Base-by-base conservation (phyloP, 2,888 invertebrate genomes). In the Candidula unifasciata region DNA sequence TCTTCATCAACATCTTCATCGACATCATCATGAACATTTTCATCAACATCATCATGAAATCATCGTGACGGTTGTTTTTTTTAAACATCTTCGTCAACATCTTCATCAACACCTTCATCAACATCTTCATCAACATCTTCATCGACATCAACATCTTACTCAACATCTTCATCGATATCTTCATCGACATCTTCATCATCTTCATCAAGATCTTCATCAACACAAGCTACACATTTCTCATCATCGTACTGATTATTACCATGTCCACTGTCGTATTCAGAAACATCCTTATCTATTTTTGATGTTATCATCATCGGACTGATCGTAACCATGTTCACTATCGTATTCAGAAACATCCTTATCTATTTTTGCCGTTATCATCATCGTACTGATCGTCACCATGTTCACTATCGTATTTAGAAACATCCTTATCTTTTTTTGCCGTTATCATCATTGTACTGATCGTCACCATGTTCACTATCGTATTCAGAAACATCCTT, bases 21-120 rank as follows among this genome's bases (percentile, higher is more conserved):
- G n/a, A 52, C 79, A 78, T 33, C 71, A 82, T n/a, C 73, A 82
- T 2, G 68, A 78, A 5, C 84, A 85, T 27, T 83, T 81, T 21
- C 79, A 79, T 24, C 71, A 79, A 35, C 84, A 79, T 44, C 44
- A 44, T 44, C 44, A 44, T 44, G 10, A 6, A 3, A 44, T 44
- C 44, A 44, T 44, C 44, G 10, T 44, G 10, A 10, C 10, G 44
- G 44, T 44, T n/a, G n/a, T n/a, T n/a, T n/a, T n/a, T n/a, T n/a
- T n/a, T n/a, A n/a, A n/a, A n/a, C 44, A 44, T 44, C 44, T 6
- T 44, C 44, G 10, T 44, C 44, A 44, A 6, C 85, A 74, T 71
- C 80, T 74, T 73, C 85, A 73, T n/a, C 83, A 85, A 3, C 74
- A 74, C 6, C 44, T 18, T 21, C 44, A 37, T 13, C 37, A 37